Conservation (phyloP, 2,113 vertebrate genomes). For the Mirza zaza region DNA sequence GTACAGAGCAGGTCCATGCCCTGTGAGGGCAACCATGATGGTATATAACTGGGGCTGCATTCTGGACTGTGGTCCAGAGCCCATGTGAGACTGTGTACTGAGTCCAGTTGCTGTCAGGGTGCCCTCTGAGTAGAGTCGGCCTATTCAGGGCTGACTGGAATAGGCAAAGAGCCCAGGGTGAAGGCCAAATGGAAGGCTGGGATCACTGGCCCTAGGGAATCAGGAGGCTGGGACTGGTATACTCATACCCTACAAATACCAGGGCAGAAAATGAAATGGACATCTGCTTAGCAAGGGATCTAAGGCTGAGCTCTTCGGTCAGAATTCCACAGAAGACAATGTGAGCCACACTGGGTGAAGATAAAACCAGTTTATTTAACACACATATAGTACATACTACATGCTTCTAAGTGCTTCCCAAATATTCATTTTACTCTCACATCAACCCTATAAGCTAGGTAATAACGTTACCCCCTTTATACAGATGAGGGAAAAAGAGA, state of each 20-base stretch:
- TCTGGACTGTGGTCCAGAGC: neutral
- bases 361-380: neutral
- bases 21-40: neutral
- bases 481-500: neutral
- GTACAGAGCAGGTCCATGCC: neutral
- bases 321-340: neutral
- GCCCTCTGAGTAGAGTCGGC: neutral
- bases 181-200: neutral
- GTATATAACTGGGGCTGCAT: neutral
- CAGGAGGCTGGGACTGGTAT: neutral
- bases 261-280: neutral
- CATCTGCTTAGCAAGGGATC: neutral
- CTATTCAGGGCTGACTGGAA: neutral
- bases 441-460: neutral
- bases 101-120: neutral
- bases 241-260: neutral
- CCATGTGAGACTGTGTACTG: neutral
- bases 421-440: neutral
- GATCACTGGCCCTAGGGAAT: neutral
- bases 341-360: neutral
- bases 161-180: neutral
- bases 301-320: neutral
- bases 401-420: neutral
- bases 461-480: neutral
- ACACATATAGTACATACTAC: neutral